Conservation (phyloP, 2,113 vertebrate species). For the Ranitomeya variabilis region DNA sequence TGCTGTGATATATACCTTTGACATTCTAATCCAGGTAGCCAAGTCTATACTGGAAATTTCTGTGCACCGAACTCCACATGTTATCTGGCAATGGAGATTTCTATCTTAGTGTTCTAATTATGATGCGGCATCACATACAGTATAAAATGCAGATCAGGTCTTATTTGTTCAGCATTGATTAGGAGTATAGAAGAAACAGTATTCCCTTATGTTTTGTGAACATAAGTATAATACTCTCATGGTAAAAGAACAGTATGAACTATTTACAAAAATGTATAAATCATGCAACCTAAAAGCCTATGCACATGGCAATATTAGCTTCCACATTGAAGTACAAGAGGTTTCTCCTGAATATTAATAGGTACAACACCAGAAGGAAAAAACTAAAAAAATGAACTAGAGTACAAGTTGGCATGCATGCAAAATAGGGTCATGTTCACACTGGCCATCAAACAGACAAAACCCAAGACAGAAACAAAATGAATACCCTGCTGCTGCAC, state of each 20-base stretch:
- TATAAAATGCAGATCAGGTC: not conserved
- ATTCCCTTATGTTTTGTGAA: not conserved
- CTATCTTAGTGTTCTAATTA: not conserved
- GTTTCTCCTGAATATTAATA: no score
- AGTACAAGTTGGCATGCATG: no score
- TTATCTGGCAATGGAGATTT: not conserved
- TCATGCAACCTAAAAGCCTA: not conserved
- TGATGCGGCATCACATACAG: not conserved
- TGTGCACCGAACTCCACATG: not conserved
- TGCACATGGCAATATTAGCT: not conserved
- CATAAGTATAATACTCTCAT: not conserved
- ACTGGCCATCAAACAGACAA: no score
- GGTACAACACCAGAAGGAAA: no score
- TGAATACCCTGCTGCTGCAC: no score
- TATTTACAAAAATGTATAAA: not conserved
- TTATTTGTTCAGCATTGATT: not conserved
- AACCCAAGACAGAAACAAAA: no score
- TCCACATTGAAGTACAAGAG: no score
- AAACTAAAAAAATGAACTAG: no score
- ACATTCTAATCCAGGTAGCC: conserved; percentile 24
- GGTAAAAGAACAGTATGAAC: not conserved
- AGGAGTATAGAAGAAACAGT: not conserved
- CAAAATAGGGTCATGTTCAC: no score
- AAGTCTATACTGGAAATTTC: conserved; percentile 7
- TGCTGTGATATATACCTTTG: conserved; percentile 20